A percentile compares a stretch with the other conserved stretches of the same genome.
Evolutionary conservation across 2,888 invertebrate genomes (phyloP).

Genomic region (Rhaphigaster nebulosa): DNA sequence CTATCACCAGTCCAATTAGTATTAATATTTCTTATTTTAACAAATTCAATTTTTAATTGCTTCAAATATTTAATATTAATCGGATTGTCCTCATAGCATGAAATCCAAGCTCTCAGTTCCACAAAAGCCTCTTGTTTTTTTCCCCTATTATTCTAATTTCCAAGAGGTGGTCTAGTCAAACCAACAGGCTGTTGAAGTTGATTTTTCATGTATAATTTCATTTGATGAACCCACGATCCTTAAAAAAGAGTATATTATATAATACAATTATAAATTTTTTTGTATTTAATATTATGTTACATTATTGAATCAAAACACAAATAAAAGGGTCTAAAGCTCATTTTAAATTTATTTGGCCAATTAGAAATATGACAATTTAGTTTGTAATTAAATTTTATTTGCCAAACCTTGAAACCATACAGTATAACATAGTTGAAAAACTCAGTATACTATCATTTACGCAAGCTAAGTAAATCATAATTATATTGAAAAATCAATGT

Average conservation of each 20-base stretch:
- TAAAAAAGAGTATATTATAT: not conserved
- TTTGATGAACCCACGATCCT: slow-evolving; percentile 8
- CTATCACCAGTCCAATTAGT: not conserved
- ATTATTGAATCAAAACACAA: not conserved
- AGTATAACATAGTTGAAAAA: not conserved
- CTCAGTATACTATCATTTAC: not conserved
- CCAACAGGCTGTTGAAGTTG: slow-evolving; percentile 17
- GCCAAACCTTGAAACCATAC: not conserved
- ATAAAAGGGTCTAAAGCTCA: too few species aligned
- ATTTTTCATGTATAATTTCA: slow-evolving; percentile 31
- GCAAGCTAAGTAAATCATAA: not conserved
- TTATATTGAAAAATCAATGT: not conserved
- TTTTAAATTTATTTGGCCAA: not conserved
- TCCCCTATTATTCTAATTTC: not conserved
- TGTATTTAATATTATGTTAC: not conserved
- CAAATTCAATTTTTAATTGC: not conserved
- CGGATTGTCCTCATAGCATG: not conserved
- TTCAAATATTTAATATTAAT: not conserved
- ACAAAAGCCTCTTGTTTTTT: not conserved
- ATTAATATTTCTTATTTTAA: not conserved
- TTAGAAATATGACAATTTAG: not conserved
- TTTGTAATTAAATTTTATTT: too few species aligned
- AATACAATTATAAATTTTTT: too few species aligned
- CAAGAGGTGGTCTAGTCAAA: not conserved
- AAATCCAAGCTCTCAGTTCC: not conserved